Evolutionary conservation across 53 echinoderm and acorn worm genomes (phyloP), one percentile per base, ranked within the genome.

Genomic region (Luidia sarsii): DNA sequence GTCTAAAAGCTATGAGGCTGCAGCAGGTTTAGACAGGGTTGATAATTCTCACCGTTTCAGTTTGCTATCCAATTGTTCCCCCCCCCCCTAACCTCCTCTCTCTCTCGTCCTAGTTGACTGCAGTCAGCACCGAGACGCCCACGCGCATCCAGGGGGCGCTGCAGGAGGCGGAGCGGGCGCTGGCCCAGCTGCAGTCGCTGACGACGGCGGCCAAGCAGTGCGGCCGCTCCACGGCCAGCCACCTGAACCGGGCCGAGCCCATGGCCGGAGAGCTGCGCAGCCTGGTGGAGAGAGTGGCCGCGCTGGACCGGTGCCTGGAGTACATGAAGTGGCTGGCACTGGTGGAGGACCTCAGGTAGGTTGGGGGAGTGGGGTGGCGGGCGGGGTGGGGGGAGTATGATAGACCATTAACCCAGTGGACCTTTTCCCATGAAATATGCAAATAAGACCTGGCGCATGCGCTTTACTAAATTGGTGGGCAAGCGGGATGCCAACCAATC

Each of bases 281-380:
- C 23, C 48, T 91, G 81, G 86, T 87, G 4, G 64, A 67, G 27
- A 86, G 89, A 43, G 91, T 99, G 22, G 72, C 89, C 29, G 91
- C 89, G 33, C 80, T 99, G 20, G 99, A 99, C 68, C 85, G 89
- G 50, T 94, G 94, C 72, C 83, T 99, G 91, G 89, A 93, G 50
- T 99, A 99, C 48, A 81, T 99, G 81, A 99, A 99, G 54, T 99
- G 94, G 99, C 80, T 99, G 74, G 91, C 90, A 11, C 64, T 93
- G 50, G 91, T 99, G 2, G 89, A 99, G 61, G 81, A 99, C 15
- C 62, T 99, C 10, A 99, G 99, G 99, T 99, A 64, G 41, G 41
- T 41, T 41, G 11, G 41, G 11, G 11, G 41, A 6, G 11, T 41
- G 41, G 41, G 41, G 6, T 41, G 41, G 11, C 41, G 6, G 6